Evolutionary conservation across 1,140 invertebrate species (phyloP).

Genomic region (Papilio dardanus): DNA sequence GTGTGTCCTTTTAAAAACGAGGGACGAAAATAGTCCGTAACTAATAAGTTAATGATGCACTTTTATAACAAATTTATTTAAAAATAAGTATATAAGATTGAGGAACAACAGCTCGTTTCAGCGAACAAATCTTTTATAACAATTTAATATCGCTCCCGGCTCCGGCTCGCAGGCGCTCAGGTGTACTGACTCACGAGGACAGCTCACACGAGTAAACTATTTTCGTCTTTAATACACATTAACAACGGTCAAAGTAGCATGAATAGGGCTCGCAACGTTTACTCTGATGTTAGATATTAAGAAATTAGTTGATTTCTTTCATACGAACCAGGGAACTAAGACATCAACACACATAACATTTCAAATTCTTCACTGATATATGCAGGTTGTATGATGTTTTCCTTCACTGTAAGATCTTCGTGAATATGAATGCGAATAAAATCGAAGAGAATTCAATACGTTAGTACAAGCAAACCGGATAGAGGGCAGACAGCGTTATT

Average conservation of each 20-base stretch:
- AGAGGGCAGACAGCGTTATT: constrained; percentile 15
- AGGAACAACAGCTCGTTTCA: not conserved
- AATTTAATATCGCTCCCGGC: not conserved
- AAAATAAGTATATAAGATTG: not conserved
- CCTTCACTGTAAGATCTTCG: no score
- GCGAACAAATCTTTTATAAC: not conserved
- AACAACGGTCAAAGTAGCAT: not conserved
- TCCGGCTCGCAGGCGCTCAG: not conserved
- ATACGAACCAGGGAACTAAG: not conserved
- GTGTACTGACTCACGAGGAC: not conserved
- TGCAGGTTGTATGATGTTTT: no score
- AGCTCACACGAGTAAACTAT: not conserved
- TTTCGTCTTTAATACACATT: not conserved
- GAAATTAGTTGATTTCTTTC: not conserved
- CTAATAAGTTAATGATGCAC: no score
- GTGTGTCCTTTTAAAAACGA: no score
- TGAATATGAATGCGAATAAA: no score
- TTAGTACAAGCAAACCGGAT: not conserved
- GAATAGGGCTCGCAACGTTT: not conserved
- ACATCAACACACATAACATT: no score
- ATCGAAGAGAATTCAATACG: no score
- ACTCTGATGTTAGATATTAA: not conserved
- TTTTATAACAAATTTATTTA: not conserved
- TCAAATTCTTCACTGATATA: no score
- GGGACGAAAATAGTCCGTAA: no score